Base-by-base conservation (phyloP, 2,888 invertebrate species). In the Synanthedon formicaeformis region DNA sequence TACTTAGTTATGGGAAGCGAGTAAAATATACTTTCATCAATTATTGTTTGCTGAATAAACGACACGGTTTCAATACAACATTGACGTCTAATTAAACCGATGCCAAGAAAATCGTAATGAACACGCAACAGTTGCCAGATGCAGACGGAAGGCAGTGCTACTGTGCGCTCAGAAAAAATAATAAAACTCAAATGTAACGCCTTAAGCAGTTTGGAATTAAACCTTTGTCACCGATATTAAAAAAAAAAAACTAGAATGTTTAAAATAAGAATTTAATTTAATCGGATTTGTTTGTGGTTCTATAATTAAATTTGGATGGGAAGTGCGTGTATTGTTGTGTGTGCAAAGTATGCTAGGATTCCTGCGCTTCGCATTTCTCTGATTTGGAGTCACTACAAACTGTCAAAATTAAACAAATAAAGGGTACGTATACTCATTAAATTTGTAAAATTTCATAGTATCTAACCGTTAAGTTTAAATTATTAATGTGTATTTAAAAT, bases 341-440 rank as follows among this genome's bases (percentile, higher is more conserved):
- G 45, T 12, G 45, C 45, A 14, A 45, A 45, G 45, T 13, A 34
- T 13, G 45, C 8, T 13, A 6, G 14, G 45, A 45, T n/a, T n/a
- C 45, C 14, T 2, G 45, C 4, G 14, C n/a, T 45, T 4, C 14
- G 14, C 45, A n/a, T 45, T 34, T 34, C 34, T 45, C 45, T 45
- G 5, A 14, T 45, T 45, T 45, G 12, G n/a, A 14, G 13, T 51
- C 12, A 40, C 50, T 53, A 40, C 58, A 62, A 71, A 58, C 60
- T 58, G 61, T 57, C 78, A 81, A 81, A 75, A 81, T 81, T 81
- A 75, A 76, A 74, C 69, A 74, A 65, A 54, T 79, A 64, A 78
- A 78, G 64, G 77, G 81, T 81, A 54, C 77, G 81, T 73, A 34
- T 8, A 34, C 27, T 27, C 0, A 27, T 8, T 27, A 27, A 8